A percentile compares a stretch with the other conserved stretches of the same genome.
Conservation (phyloP, 1,140 invertebrate species). For the Euglossa dilemma region DNA sequence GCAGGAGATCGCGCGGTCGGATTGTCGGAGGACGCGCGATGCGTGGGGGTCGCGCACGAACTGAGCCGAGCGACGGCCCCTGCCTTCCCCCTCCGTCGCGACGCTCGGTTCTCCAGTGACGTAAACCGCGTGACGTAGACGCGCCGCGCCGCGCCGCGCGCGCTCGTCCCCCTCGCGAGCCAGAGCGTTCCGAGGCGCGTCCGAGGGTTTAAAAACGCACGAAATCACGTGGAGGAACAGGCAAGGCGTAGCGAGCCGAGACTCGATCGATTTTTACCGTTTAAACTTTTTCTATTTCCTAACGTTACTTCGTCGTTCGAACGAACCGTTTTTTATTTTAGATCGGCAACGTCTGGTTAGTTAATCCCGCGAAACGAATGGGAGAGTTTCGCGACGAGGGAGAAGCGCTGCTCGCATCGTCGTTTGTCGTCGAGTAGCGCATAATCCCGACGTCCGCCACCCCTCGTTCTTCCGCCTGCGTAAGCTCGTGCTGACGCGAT, state of each 20-base stretch:
- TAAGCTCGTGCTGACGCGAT: constrained; percentile 33
- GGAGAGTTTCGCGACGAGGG: too few species aligned
- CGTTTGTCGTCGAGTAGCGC: background rate
- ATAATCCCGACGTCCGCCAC: background rate
- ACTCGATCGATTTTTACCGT: background rate
- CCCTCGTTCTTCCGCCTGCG: background rate
- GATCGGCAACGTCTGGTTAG: too few species aligned
- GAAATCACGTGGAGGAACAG: background rate
- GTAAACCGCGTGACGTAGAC: constrained; percentile 75
- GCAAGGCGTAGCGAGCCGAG: background rate
- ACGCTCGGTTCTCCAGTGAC: constrained; percentile 79
- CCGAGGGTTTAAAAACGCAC: background rate
- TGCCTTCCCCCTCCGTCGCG: constrained; percentile 12
- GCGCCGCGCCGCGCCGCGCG: constrained; percentile 58
- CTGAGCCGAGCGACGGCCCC: constrained; percentile 79
- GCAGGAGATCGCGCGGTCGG: constrained; percentile 64
- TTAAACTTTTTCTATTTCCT: too few species aligned
- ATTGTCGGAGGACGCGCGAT: constrained; percentile 77
- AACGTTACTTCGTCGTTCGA: too few species aligned
- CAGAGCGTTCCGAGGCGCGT: background rate
- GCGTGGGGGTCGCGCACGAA: constrained; percentile 82
- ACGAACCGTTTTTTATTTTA: too few species aligned
- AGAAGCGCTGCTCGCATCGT: background rate
- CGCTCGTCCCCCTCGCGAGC: constrained; percentile 17
- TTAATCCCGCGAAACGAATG: too few species aligned